Conservation (phyloP, 2,113 vertebrate genomes). For the Protobothrops mucrosquamatus region DNA sequence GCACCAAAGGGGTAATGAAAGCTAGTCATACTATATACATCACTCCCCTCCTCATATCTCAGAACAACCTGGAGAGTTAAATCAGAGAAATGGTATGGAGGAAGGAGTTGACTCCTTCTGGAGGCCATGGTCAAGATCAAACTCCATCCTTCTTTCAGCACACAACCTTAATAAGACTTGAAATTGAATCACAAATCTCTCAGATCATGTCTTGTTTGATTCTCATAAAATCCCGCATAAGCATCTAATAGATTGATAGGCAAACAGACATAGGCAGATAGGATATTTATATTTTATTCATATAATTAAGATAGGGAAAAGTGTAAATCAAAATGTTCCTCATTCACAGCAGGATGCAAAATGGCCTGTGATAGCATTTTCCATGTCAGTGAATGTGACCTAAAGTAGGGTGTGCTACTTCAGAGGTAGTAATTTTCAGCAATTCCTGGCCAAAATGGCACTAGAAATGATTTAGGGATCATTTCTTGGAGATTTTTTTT, state of each 20-base stretch:
- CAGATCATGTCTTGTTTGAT: neutral
- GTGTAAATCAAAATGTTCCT: neutral
- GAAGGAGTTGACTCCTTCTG: neutral
- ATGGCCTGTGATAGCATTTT: neutral
- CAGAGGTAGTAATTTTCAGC: neutral
- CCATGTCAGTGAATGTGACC: neutral
- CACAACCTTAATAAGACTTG: neutral
- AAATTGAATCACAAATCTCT: neutral
- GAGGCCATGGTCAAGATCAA: neutral
- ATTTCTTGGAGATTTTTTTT: neutral
- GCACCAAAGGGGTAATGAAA: neutral
- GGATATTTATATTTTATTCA: neutral
- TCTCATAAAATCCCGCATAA: neutral
- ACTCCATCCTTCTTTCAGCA: neutral
- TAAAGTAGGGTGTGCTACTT: neutral
- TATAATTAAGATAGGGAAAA: neutral
- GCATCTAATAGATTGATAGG: neutral
- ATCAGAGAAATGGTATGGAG: neutral
- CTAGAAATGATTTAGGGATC: neutral
- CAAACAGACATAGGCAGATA: neutral
- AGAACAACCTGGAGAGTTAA: neutral
- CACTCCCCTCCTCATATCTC: neutral
- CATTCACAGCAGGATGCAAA: neutral
- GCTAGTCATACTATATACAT: neutral
- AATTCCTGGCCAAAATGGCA: neutral